phyloP scores from a whole-genome alignment of 2,797 vertebrate genomes.

The Anableps anableps region DNA sequence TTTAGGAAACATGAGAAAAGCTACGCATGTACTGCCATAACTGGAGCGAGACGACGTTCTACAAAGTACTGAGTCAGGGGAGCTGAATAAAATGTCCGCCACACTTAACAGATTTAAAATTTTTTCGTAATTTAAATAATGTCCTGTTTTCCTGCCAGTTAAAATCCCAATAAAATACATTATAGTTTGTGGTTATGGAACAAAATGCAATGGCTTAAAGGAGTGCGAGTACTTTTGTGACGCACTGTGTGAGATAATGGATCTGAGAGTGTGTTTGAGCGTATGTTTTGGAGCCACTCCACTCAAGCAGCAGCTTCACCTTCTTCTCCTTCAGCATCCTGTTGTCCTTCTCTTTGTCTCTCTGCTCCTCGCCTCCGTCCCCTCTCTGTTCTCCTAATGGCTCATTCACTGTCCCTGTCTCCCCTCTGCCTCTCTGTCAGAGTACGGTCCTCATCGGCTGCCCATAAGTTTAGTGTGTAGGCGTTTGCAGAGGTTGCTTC shows the following conservation, averaged over 20 bases:
- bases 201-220: neutral
- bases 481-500: slow-evolving; percentile 94
- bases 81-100: neutral
- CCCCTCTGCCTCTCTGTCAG: slow-evolving; percentile 82
- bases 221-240: neutral
- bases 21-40: neutral
- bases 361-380: slow-evolving; percentile 46
- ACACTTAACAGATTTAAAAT: neutral
- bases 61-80: neutral
- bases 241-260: neutral
- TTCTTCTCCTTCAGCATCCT: slow-evolving; percentile 53
- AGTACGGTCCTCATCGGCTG: slow-evolving; percentile 90
- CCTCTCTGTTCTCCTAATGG: slow-evolving; percentile 45
- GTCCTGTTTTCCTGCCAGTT: neutral
- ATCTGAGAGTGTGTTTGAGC: slow-evolving; percentile 4
- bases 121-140: neutral
- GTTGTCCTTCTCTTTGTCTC: slow-evolving; percentile 31
- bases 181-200: neutral
- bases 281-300: slow-evolving; percentile 58
- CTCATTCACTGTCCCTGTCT: slow-evolving; percentile 75
- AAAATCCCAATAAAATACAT: neutral
- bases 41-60: neutral
- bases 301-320: slow-evolving; percentile 67
- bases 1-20: neutral
- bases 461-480: slow-evolving; percentile 98